These are phyloP conservation scores for Corythaixoides concolor DNA, from an alignment of 2,113 vertebrate genomes.

Conservation along the genomic window DNA sequence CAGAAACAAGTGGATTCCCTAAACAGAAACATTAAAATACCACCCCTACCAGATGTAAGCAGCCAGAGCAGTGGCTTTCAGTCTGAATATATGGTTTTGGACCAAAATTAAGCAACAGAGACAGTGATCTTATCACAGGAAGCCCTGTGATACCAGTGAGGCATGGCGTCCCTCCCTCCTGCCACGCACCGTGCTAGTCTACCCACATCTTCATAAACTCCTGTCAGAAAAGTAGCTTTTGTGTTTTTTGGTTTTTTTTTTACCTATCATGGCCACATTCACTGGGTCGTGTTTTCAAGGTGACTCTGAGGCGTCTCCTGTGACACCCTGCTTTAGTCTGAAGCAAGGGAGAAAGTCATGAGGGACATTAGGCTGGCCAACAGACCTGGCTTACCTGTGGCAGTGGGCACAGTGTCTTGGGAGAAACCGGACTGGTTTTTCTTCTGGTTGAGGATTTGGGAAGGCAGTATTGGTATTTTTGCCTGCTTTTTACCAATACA, in stretches of 20 bases:
- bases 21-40: background rate
- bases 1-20: background rate
- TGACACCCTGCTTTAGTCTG: background rate
- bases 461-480: background rate
- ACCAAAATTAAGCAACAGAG: background rate
- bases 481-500: background rate
- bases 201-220: background rate
- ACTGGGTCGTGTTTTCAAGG: background rate
- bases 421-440: background rate
- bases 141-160: accelerated
- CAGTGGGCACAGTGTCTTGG: background rate
- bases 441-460: background rate
- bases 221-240: accelerated
- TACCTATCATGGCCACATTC: background rate
- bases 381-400: background rate
- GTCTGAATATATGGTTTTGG: background rate
- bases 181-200: background rate
- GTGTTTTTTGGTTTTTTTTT: background rate
- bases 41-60: background rate
- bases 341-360: background rate
- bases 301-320: background rate
- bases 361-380: background rate
- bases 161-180: background rate
- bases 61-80: background rate
- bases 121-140: background rate